Percentiles rank a stretch among this genome's conserved stretches.
Evolutionary conservation across 2,888 invertebrate species (phyloP).

Genomic region (Adelognathus sp.): DNA sequence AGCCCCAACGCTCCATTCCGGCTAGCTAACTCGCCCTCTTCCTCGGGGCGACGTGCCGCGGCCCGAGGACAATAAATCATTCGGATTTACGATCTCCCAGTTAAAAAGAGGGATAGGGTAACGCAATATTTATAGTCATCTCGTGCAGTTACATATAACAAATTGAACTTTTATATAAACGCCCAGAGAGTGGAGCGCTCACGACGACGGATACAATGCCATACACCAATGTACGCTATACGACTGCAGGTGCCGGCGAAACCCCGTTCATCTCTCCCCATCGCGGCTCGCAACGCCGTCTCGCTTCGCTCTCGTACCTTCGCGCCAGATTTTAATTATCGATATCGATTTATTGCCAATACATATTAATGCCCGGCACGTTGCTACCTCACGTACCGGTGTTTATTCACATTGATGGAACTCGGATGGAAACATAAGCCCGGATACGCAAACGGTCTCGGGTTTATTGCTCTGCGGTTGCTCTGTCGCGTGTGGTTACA

Average conservation of each 20-base stretch:
- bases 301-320: slow-evolving; percentile 52
- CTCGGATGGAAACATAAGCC: slow-evolving; percentile 78
- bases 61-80: slow-evolving; percentile 74
- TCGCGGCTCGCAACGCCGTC: slow-evolving; percentile 19
- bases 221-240: slow-evolving; percentile 18
- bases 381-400: slow-evolving; percentile 71
- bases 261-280: background rate
- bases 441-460: slow-evolving; percentile 75
- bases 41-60: slow-evolving; percentile 19
- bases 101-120: slow-evolving; percentile 79
- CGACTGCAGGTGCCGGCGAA: slow-evolving; percentile 6
- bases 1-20: background rate
- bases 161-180: slow-evolving; percentile 80
- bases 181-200: slow-evolving; percentile 59
- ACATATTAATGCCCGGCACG: slow-evolving; percentile 76
- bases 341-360: slow-evolving; percentile 80
- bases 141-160: slow-evolving; percentile 79
- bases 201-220: slow-evolving; percentile 38
- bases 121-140: slow-evolving; percentile 80
- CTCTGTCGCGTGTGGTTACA: slow-evolving; percentile 23
- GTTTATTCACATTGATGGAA: slow-evolving; percentile 78
- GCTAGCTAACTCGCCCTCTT: slow-evolving; percentile 33
- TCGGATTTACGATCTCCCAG: slow-evolving; percentile 78
- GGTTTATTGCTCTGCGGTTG: slow-evolving; percentile 49
- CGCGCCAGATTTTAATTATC: slow-evolving; percentile 80